phyloP scores from a whole-genome alignment of 2,888 invertebrate species.

The Diarsia rubi region DNA sequence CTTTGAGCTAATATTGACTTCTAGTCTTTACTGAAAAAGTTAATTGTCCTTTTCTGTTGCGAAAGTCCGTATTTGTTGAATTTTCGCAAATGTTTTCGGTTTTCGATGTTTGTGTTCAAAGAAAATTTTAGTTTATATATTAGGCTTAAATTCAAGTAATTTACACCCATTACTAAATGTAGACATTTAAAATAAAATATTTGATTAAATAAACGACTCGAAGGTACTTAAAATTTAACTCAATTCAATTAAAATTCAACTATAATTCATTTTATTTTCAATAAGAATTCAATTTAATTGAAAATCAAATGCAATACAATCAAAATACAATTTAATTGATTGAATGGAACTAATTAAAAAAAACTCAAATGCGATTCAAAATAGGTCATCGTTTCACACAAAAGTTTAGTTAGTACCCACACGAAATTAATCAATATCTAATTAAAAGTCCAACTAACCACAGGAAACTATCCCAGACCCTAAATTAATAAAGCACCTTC shows the following conservation, averaged over 20 bases:
- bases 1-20: not conserved
- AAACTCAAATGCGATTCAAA: too few species aligned
- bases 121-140: not conserved
- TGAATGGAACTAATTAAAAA: too few species aligned
- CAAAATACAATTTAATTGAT: not conserved
- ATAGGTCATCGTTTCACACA: too few species aligned
- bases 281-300: too few species aligned
- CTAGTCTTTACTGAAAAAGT: not conserved
- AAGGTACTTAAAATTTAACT: too few species aligned
- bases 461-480: not conserved
- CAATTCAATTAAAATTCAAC: too few species aligned
- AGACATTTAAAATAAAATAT: too few species aligned
- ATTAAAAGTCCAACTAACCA: not conserved
- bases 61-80: not conserved
- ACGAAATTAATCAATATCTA: not conserved
- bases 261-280: too few species aligned
- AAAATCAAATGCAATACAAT: too few species aligned
- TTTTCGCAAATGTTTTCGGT: not conserved
- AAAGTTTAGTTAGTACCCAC: not conserved
- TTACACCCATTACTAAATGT: too few species aligned
- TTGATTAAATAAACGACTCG: too few species aligned
- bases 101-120: not conserved
- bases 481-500: constrained; percentile 34
- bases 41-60: not conserved
- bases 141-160: too few species aligned